These are phyloP conservation scores for Patella vulgata DNA, from an alignment of 1,140 invertebrate species.

Conservation along the genomic window DNA sequence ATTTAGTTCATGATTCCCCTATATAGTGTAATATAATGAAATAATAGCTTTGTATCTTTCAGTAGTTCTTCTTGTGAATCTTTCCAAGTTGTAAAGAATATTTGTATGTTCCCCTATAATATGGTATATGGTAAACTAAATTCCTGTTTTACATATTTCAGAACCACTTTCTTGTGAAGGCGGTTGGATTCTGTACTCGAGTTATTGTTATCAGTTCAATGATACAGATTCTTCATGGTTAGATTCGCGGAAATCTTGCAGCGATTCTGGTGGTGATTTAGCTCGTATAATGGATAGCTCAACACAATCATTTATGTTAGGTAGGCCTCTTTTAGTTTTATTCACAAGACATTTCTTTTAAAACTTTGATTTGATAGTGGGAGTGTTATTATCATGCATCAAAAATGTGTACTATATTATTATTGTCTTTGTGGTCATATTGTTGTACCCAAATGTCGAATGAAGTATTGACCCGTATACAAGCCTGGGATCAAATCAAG, in stretches of 20 bases:
- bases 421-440: neutral
- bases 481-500: neutral
- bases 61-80: no score
- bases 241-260: slow-evolving; percentile 35
- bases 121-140: no score
- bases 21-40: no score
- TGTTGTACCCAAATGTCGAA: neutral
- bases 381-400: neutral
- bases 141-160: no score
- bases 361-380: neutral
- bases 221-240: slow-evolving; percentile 34
- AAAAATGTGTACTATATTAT: neutral
- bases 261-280: slow-evolving; percentile 32
- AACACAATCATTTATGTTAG: slow-evolving; percentile 42
- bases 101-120: no score
- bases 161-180: slow-evolving; percentile 30
- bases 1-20: no score
- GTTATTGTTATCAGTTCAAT: slow-evolving; percentile 32
- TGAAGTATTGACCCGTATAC: neutral
- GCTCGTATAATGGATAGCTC: slow-evolving; percentile 35
- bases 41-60: no score
- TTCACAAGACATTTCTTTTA: neutral
- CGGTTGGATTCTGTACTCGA: slow-evolving; percentile 21
- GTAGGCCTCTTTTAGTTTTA: slow-evolving; percentile 13
- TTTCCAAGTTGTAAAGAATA: no score